Conservation (phyloP, 1,140 invertebrate species). For the Chlorops oryzae region DNA sequence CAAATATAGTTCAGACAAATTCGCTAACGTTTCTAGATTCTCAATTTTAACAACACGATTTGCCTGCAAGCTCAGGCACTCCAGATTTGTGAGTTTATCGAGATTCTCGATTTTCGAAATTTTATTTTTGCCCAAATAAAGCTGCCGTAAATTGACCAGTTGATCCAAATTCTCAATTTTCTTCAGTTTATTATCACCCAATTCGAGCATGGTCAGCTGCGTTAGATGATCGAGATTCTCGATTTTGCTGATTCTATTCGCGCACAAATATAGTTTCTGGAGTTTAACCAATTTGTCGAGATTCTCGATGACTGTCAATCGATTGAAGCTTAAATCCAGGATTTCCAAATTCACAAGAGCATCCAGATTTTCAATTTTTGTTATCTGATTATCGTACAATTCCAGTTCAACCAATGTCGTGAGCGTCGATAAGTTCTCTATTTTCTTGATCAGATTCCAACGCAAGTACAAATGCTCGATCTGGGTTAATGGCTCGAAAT, state of each 20-base stretch:
- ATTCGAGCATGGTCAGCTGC: slow-evolving; percentile 78
- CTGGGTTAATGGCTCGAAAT: slow-evolving; percentile 66
- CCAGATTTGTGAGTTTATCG: slow-evolving; percentile 67
- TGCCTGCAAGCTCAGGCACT: slow-evolving; percentile 81
- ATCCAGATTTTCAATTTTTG: slow-evolving; percentile 82
- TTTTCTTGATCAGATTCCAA: slow-evolving; percentile 93
- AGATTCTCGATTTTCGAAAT: slow-evolving; percentile 85
- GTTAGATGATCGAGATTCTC: slow-evolving; percentile 81
- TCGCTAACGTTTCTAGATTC: slow-evolving; percentile 66
- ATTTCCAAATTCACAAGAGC: slow-evolving; percentile 79
- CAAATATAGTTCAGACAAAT: slow-evolving; percentile 85
- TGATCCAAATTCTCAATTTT: slow-evolving; percentile 80
- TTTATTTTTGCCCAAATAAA: slow-evolving; percentile 96
- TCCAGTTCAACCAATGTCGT: slow-evolving; percentile 79
- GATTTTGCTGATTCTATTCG: slow-evolving; percentile 89
- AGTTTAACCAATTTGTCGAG: slow-evolving; percentile 74
- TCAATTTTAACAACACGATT: slow-evolving; percentile 87
- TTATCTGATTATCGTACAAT: slow-evolving; percentile 95
- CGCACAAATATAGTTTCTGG: slow-evolving; percentile 82
- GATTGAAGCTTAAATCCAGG: slow-evolving; percentile 96
- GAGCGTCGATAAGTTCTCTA: slow-evolving; percentile 76
- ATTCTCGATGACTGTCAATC: slow-evolving; percentile 84
- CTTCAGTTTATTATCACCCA: slow-evolving; percentile 83
- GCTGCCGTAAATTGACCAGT: slow-evolving; percentile 64
- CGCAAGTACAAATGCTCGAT: slow-evolving; percentile 74